Percentiles rank a stretch among this genome's conserved stretches.
Evolutionary conservation across 2,888 invertebrate species (phyloP).

Genomic region (Acanthoscelides obtectus): DNA sequence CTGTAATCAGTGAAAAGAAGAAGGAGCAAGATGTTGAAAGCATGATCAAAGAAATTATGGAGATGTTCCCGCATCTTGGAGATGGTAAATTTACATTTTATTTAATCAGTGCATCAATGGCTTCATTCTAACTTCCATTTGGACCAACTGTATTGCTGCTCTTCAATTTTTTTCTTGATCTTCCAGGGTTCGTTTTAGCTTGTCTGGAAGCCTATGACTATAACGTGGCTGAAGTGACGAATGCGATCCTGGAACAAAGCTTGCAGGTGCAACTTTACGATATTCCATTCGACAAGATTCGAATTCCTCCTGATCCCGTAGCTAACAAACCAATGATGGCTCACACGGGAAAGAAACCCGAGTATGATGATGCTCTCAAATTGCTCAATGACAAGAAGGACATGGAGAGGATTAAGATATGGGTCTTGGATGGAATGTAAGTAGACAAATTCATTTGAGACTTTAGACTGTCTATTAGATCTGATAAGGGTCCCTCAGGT

Average conservation of each 20-base stretch:
- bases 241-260: constrained; percentile 75
- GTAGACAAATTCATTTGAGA: no score
- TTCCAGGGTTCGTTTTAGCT: constrained; percentile 57
- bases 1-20: neutral
- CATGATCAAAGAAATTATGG: constrained; percentile 47
- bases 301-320: constrained; percentile 59
- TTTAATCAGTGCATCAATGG: no score
- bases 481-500: no score
- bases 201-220: constrained; percentile 75
- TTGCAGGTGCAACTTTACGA: constrained; percentile 51
- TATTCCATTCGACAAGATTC: constrained; percentile 39
- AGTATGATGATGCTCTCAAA: constrained; percentile 56
- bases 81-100: constrained; percentile 51
- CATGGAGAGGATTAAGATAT: constrained; percentile 47
- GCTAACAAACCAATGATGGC: constrained; percentile 36
- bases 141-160: no score
- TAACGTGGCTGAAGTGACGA: constrained; percentile 71
- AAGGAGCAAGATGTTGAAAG: constrained; percentile 39
- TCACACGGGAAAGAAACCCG: constrained; percentile 58
- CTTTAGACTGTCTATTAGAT: no score
- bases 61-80: constrained; percentile 75
- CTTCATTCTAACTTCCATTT: no score
- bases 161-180: neutral
- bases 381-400: constrained; percentile 65
- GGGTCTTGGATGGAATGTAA: constrained; percentile 37